Base-by-base conservation (phyloP, 2,797 vertebrate genomes). In the Sphenopsis melanotis region DNA sequence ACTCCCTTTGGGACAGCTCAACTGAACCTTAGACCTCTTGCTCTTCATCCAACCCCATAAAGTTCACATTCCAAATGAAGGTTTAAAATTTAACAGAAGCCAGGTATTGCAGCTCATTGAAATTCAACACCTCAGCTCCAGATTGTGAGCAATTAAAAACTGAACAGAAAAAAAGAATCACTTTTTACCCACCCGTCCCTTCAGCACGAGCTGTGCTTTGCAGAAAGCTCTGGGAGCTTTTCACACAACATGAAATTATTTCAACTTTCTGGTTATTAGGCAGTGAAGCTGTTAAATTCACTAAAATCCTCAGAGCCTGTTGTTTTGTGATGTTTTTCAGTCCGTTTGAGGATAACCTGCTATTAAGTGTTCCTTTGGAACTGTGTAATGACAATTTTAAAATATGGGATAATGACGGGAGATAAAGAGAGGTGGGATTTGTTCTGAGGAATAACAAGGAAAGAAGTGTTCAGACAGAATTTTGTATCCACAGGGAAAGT, bases 21-120 rank as follows among this genome's bases (percentile, higher is more conserved):
- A 20, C 19, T 34, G 61, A 77, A 94, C 94, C 82, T 94, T 94
- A 21, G 65, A 94, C 94, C 76, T 63, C 46, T 8, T 10, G 18
- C 14, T 5, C 30, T 50, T 65, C 82, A 78, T 24, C 42, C 53
- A 50, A 50, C 20, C 53, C 39, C 3, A 32, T 44, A 81, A 61
- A 65, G 37, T 22, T 63, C 77, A 36, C 20, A 1, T 32, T 59
- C 41, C 61, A 26, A 47, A 26, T 5, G 22, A 27, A 34, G 29
- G 90, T 42, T 96, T 95, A 95, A 93, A 91, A 30, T 72, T 85
- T 87, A 95, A 95, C 56, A 53, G 66, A 6, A 30, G 6, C 10
- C 74, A 46, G 55, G 2, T 3, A 27, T 2, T 30, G 63, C 74
- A 41, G 84, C 69, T 81, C 63, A 15, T 4, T 10, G 72, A 22